Percentiles rank a stretch among this genome's conserved stretches.
phyloP scores from a whole-genome alignment of 2,888 invertebrate species.

The Athetis lepigone region DNA sequence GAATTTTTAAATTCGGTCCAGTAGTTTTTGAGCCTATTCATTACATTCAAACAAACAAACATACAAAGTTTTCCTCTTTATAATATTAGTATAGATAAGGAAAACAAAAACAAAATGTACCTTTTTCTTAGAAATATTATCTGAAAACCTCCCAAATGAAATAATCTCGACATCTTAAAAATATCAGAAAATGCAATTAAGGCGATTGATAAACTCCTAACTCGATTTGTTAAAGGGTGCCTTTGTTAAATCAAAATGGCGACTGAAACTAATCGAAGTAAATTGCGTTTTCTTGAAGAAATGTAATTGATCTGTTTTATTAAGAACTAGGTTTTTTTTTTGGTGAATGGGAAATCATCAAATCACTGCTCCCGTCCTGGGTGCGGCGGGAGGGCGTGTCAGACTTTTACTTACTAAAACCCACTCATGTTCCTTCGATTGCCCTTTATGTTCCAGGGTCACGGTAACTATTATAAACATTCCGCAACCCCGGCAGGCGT shows the following conservation, averaged over 20 bases:
- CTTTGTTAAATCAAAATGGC: constrained; percentile 30
- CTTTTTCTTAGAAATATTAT: constrained; percentile 1
- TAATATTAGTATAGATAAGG: background rate
- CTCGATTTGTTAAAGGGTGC: constrained; percentile 27
- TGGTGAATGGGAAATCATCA: too few relatives aligned
- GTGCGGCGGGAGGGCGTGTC: too few relatives aligned
- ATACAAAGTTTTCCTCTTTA: too few relatives aligned
- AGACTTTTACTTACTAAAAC: too few relatives aligned
- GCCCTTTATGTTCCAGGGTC: too few relatives aligned
- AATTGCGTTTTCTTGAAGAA: constrained; percentile 23
- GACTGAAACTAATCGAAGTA: constrained; percentile 12
- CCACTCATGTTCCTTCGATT: too few relatives aligned
- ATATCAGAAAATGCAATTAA: constrained; percentile 38
- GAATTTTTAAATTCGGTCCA: too few relatives aligned
- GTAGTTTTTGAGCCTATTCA: too few relatives aligned
- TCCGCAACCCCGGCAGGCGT: too few relatives aligned
- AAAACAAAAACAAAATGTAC: background rate
- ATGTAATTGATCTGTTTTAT: constrained; percentile 24
- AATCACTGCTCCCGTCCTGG: too few relatives aligned
- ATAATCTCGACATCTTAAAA: constrained; percentile 12
- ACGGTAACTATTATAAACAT: too few relatives aligned
- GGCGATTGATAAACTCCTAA: constrained; percentile 28
- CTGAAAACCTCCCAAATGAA: constrained; percentile 7
- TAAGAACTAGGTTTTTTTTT: background rate
- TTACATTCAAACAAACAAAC: too few relatives aligned